Evolutionary conservation across 1,140 invertebrate genomes (phyloP), one percentile per base, ranked within the genome.

Genomic region (Diorhabda carinulata): DNA sequence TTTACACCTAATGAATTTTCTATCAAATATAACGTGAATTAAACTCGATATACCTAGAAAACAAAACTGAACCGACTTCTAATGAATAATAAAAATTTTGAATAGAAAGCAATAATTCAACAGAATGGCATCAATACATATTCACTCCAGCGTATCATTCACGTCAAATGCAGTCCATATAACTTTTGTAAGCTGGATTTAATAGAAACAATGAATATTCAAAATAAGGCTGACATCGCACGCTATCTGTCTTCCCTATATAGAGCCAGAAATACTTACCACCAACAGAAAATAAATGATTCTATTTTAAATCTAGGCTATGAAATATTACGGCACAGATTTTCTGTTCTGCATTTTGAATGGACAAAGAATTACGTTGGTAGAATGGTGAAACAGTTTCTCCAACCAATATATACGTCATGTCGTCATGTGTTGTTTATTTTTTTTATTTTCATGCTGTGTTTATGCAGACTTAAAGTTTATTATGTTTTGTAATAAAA

Each of bases 301-400:
- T 61, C 59, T 43, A 61, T 61, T 61, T 40, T 43, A n/a, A 61
- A 43, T 52, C 47, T 43, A 61, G 40, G 9, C 59, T 40, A 9
- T 61, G 59, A 61, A 61, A 61, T 61, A 61, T 61, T 5, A 9
- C 59, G 59, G 59, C 59, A 61, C 25, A 61, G 59, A 61, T 61
- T 61, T 61, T 61, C 59, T 61, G 7, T 61, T 41, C 59, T 41
- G 42, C 59, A 61, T 61, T 61, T 43, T 43, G 42, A 61, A 61
- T 41, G 42, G 59, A 10, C n/a, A 59, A 41, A 41, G 40, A 25
- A 59, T 25, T 62, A 47, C 41, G 41, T 42, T 43, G 3, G 43
- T 10, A 41, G 61, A 62, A 62, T 62, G 61, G 44, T 62, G 61
- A 62, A 62, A 62, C 61, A 62, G 61, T 43, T 10, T 43, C 25